Percentiles rank a stretch among this genome's conserved stretches.
Evolutionary conservation across 2,113 vertebrate genomes (phyloP).

Genomic region (Etheostoma cragini): DNA sequence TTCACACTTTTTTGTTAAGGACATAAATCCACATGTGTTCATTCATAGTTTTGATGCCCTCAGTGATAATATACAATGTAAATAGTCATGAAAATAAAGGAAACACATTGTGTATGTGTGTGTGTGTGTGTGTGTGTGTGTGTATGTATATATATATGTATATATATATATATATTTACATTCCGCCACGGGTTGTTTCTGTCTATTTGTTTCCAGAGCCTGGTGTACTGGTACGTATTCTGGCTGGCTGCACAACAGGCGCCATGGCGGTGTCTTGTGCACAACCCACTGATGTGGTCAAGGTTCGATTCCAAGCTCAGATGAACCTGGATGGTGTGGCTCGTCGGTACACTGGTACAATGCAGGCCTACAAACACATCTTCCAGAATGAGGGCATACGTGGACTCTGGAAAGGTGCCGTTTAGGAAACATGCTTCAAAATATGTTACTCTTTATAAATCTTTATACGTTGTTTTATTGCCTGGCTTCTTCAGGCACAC

Average conservation of each 20-base stretch:
- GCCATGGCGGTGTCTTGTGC: constrained; percentile 88
- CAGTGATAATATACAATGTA: too few relatives aligned
- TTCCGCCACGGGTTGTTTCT: not conserved
- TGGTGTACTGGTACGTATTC: constrained; percentile 80
- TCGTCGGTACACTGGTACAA: constrained; percentile 88
- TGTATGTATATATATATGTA: too few relatives aligned
- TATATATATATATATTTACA: too few relatives aligned
- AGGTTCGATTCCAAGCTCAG: constrained; percentile 90
- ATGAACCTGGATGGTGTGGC: constrained; percentile 83
- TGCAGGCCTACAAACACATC: constrained; percentile 89
- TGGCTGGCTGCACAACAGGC: constrained; percentile 88
- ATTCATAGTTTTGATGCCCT: too few relatives aligned
- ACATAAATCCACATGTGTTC: too few relatives aligned
- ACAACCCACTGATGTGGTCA: constrained; percentile 90
- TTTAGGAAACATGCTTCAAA: not conserved
- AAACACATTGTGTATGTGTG: too few relatives aligned
- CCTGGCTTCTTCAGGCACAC: constrained; percentile 79
- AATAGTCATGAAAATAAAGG: too few relatives aligned
- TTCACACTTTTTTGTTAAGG: too few relatives aligned
- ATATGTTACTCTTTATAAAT: not conserved
- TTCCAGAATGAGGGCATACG: constrained; percentile 86
- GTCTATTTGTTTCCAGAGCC: constrained; percentile 60
- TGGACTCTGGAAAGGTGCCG: constrained; percentile 91
- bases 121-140: too few relatives aligned
- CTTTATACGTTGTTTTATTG: not conserved